Conservation (phyloP, 1,140 invertebrate species). For the Bombus picipes region DNA sequence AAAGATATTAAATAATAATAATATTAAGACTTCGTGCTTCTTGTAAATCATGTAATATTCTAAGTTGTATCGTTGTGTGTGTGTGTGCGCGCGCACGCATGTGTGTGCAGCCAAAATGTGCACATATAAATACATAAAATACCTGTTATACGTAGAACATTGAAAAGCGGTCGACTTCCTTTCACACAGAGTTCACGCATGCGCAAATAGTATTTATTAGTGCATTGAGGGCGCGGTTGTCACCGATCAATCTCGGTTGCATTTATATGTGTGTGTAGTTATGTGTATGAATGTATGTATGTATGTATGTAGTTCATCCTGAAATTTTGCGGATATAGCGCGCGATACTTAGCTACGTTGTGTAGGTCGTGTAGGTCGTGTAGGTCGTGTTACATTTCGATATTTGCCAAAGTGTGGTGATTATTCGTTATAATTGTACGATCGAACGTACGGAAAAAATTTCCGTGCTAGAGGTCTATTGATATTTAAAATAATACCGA, state of each 20-base stretch:
- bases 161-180: neutral
- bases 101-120: neutral
- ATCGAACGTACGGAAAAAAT: neutral
- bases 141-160: neutral
- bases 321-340: conserved; percentile 8
- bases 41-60: neutral
- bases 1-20: conserved; percentile 3
- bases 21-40: neutral
- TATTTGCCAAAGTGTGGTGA: neutral
- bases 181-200: conserved; percentile 17
- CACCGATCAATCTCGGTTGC: conserved; percentile 64
- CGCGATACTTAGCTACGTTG: too few relatives aligned
- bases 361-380: neutral
- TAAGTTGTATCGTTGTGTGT: neutral
- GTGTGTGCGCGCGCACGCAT: accelerated
- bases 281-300: neutral
- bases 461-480: neutral
- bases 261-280: conserved; percentile 21
- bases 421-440: neutral
- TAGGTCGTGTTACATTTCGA: neutral
- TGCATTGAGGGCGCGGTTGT: conserved; percentile 57
- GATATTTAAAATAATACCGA: neutral
- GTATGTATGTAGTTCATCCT: conserved; percentile 50
- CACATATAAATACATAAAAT: neutral
- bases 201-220: conserved; percentile 28